These are phyloP conservation scores for Drosophila borborema DNA, from an alignment of 2,888 invertebrate species.

Conservation along the genomic window DNA sequence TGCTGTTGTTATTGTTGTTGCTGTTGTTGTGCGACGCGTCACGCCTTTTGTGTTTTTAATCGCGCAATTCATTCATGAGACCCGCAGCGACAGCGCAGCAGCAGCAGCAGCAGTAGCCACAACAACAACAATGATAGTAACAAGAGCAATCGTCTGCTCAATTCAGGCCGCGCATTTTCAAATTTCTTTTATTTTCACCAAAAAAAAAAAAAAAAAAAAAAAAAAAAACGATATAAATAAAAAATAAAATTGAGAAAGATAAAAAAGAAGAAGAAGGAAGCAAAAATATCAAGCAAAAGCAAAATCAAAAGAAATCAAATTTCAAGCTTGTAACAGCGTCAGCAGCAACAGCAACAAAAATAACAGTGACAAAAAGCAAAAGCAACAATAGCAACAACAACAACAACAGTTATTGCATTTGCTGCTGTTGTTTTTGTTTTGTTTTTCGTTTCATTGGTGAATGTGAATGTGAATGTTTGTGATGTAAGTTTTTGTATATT, in stretches of 20 bases:
- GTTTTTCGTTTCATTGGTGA: slow-evolving; percentile 7
- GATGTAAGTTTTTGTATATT: slow-evolving; percentile 66
- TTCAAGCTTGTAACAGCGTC: slow-evolving; percentile 60
- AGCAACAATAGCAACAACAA: slow-evolving; percentile 18
- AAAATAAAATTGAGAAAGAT: slow-evolving; percentile 10
- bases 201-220: slow-evolving; percentile 18
- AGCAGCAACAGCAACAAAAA: slow-evolving; percentile 26
- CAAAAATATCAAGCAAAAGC: slow-evolving; percentile 52
- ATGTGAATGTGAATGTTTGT: slow-evolving; percentile 53
- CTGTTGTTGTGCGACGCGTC: slow-evolving; percentile 51
- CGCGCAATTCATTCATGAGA: slow-evolving; percentile 69
- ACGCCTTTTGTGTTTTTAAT: slow-evolving; percentile 69
- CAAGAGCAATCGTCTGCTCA: slow-evolving; percentile 39
- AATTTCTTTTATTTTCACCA: slow-evolving; percentile 68
- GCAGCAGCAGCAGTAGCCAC: slow-evolving; percentile 5
- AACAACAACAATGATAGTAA: slow-evolving; percentile 11
- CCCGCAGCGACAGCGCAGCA: slow-evolving; percentile 39
- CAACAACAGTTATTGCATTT: slow-evolving; percentile 49
- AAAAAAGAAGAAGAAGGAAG: slow-evolving; percentile 51
- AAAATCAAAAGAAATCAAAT: slow-evolving; percentile 78
- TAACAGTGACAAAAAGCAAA: slow-evolving; percentile 41
- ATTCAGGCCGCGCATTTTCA: slow-evolving; percentile 63
- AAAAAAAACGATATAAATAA: slow-evolving; percentile 12
- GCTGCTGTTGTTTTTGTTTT: slow-evolving; percentile 7
- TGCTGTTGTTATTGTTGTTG: slow-evolving; percentile 7